A percentile compares a stretch with the other conserved stretches of the same genome.
These are phyloP conservation scores for Hydrophis major DNA, from an alignment of 2,797 vertebrate species.

Conservation along the genomic window DNA sequence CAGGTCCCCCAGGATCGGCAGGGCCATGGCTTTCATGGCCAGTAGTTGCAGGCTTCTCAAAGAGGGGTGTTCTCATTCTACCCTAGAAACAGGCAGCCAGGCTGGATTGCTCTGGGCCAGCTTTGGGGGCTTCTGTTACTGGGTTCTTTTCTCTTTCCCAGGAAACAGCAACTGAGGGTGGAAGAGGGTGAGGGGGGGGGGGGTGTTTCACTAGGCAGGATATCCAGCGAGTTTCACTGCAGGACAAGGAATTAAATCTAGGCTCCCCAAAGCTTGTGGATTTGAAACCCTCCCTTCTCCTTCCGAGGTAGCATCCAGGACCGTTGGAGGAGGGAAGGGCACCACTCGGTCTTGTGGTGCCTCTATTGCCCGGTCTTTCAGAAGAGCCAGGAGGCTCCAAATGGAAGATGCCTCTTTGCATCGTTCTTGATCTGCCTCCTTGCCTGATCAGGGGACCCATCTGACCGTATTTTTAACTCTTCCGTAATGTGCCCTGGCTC, in stretches of 20 bases:
- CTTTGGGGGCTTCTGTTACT: too few relatives aligned
- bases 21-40: neutral
- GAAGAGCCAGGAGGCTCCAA: neutral
- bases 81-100: neutral
- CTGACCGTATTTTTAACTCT: constrained; percentile 72
- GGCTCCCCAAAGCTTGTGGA: too few relatives aligned
- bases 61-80: neutral
- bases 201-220: neutral
- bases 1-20: neutral
- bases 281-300: neutral
- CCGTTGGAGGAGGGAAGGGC: constrained; percentile 16
- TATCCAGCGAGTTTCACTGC: neutral
- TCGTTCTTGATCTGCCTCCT: constrained; percentile 53
- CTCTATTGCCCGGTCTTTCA: constrained; percentile 31
- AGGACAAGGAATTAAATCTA: neutral
- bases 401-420: neutral
- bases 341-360: constrained; percentile 28
- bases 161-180: neutral
- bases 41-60: neutral
- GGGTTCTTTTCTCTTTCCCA: neutral
- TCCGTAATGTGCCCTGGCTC: constrained; percentile 64
- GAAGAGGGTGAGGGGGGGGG: neutral
- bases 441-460: constrained; percentile 30
- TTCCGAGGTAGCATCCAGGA: neutral
- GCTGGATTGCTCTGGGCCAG: neutral